Evolutionary conservation across 2,113 vertebrate species (phyloP).

Genomic region (Labrus mixtus): DNA sequence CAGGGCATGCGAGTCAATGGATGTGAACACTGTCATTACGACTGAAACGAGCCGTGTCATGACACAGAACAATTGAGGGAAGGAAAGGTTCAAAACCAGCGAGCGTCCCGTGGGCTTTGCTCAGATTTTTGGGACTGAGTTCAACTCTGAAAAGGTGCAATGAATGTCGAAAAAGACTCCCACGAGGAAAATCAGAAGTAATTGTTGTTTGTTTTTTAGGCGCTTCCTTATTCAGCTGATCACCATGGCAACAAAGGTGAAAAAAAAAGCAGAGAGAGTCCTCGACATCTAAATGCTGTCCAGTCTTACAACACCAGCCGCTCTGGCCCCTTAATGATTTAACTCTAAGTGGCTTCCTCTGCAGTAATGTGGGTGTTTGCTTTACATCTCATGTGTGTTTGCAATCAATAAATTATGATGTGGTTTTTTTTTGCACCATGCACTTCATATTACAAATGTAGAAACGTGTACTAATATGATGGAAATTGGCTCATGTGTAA

Average conservation of each 20-base stretch:
- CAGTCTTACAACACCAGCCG: background rate
- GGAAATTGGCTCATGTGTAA: too few relatives aligned
- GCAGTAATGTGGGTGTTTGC: background rate
- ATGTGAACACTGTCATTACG: constrained; percentile 27
- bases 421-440: too few relatives aligned
- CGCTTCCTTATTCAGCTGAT: constrained; percentile 27
- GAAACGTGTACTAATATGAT: too few relatives aligned
- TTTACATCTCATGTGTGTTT: background rate
- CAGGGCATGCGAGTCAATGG: constrained; percentile 24
- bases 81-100: constrained; percentile 60
- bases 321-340: too few relatives aligned
- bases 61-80: constrained; percentile 72
- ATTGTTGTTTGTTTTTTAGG: constrained; percentile 31
- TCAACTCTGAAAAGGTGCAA: constrained; percentile 46
- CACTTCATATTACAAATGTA: too few relatives aligned
- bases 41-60: constrained; percentile 53
- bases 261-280: background rate
- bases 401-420: too few relatives aligned
- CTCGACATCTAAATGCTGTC: background rate
- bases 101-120: constrained; percentile 33
- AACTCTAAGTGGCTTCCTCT: background rate
- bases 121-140: constrained; percentile 43
- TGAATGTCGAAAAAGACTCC: constrained; percentile 31
- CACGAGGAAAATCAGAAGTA: constrained; percentile 14
- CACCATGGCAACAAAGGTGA: constrained; percentile 39